These are phyloP conservation scores for Steinernema feltiae DNA, from an alignment of 1,140 invertebrate genomes.

Conservation along the genomic window DNA sequence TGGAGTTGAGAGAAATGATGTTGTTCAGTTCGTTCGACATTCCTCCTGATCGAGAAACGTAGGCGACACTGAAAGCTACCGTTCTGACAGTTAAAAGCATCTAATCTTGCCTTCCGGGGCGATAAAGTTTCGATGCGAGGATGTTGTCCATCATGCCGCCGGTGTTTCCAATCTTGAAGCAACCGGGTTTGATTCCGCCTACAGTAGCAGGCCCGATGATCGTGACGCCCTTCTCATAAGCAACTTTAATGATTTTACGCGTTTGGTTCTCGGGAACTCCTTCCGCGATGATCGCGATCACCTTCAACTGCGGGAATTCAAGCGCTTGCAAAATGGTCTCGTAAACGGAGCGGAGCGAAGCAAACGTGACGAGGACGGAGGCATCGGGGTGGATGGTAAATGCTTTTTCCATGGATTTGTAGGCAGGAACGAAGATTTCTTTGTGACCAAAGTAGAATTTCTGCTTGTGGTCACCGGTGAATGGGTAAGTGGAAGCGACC, in stretches of 20 bases:
- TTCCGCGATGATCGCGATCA: conserved; percentile 97
- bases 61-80: conserved; percentile 77
- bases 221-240: conserved; percentile 71
- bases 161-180: conserved; percentile 99
- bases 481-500: conserved; percentile 94
- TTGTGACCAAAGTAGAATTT: conserved; percentile 99
- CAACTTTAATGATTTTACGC: conserved; percentile 77
- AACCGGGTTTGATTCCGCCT: conserved; percentile 91
- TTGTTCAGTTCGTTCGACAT: conserved; percentile 99
- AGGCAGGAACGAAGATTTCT: conserved; percentile 88
- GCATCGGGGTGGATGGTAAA: conserved; percentile 90
- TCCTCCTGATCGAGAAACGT: conserved; percentile 93
- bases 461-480: conserved; percentile 95
- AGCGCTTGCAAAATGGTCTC: conserved; percentile 90
- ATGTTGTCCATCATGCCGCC: conserved; percentile 99
- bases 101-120: conserved; percentile 69
- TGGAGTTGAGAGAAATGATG: conserved; percentile 89
- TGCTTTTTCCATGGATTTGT: conserved; percentile 92
- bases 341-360: conserved; percentile 91
- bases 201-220: conserved; percentile 94
- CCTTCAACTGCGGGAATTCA: conserved; percentile 74
- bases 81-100: no score
- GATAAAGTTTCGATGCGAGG: conserved; percentile 87
- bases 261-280: conserved; percentile 98
- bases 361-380: conserved; percentile 96